phyloP scores from a whole-genome alignment of 1,140 invertebrate genomes.

The Drosophila repletoides region DNA sequence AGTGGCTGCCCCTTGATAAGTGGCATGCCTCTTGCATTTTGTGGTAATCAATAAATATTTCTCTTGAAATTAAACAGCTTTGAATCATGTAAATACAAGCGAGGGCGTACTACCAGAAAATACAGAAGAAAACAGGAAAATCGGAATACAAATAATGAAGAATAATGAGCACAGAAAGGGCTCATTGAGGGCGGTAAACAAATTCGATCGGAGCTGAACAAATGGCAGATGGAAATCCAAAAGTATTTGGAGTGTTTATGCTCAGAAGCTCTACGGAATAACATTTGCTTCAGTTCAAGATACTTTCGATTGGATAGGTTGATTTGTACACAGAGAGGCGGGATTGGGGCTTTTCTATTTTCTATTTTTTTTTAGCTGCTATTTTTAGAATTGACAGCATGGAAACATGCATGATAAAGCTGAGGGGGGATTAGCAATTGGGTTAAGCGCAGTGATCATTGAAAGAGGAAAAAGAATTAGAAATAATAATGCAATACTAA shows the following conservation, averaged over 20 bases:
- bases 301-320: not conserved
- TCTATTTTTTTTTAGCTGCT: not conserved
- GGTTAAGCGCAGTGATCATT: not conserved
- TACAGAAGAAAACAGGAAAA: constrained; percentile 24
- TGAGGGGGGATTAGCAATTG: constrained; percentile 14
- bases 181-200: constrained; percentile 5
- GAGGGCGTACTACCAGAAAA: not conserved
- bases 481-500: not conserved
- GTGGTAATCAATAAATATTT: constrained; percentile 67
- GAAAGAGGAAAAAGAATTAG: not conserved
- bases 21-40: constrained; percentile 47
- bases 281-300: constrained; percentile 14
- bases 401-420: constrained; percentile 1
- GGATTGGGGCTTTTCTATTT: not conserved
- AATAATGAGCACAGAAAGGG: constrained; percentile 63
- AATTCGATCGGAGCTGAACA: constrained; percentile 1
- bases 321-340: not conserved
- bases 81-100: constrained; percentile 1
- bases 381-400: constrained; percentile 7
- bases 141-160: constrained; percentile 61
- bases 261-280: constrained; percentile 10
- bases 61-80: constrained; percentile 50
- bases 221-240: constrained; percentile 34
- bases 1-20: too few relatives aligned
- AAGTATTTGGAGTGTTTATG: constrained; percentile 21